Conservation (phyloP, 2,113 vertebrate genomes). For the Hucho hucho region DNA sequence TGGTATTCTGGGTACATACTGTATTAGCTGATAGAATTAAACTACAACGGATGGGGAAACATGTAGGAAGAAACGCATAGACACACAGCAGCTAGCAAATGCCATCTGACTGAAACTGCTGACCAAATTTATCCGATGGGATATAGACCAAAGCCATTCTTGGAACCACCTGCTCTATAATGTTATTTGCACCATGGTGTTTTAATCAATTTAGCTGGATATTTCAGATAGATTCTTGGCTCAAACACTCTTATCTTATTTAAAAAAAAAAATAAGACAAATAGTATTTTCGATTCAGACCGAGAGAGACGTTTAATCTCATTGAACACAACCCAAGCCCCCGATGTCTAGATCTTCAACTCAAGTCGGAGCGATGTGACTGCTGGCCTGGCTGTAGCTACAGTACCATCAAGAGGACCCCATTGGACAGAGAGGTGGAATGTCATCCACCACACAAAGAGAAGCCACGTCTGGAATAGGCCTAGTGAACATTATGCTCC, state of each 20-base stretch:
- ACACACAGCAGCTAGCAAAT: conserved; percentile 31
- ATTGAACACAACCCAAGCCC: conserved; percentile 57
- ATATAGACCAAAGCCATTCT: conserved; percentile 51
- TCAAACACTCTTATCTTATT: conserved; percentile 42
- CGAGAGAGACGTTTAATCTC: conserved; percentile 64
- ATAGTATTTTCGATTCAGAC: conserved; percentile 59
- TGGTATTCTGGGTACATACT: conserved; percentile 2
- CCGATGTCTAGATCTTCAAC: conserved; percentile 35
- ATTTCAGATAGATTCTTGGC: conserved; percentile 54
- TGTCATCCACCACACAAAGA: conserved; percentile 52
- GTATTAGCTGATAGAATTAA: no score
- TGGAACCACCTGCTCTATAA: conserved; percentile 37
- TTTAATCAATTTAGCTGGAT: conserved; percentile 63
- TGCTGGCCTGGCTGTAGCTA: conserved; percentile 71
- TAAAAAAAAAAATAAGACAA: conserved; percentile 73
- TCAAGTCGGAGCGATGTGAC: conserved; percentile 66
- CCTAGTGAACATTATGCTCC: conserved; percentile 12
- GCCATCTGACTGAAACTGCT: conserved; percentile 56
- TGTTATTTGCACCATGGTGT: conserved; percentile 55
- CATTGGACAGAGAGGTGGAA: conserved; percentile 66
- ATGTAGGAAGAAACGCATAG: background rate
- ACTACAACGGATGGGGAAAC: background rate
- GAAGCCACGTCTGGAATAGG: conserved; percentile 52
- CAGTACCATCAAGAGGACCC: conserved; percentile 57
- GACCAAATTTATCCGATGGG: conserved; percentile 44